Evolutionary conservation across 1,140 invertebrate genomes (phyloP), one percentile per base, ranked within the genome.

Genomic region (Cyclargus thomasi): DNA sequence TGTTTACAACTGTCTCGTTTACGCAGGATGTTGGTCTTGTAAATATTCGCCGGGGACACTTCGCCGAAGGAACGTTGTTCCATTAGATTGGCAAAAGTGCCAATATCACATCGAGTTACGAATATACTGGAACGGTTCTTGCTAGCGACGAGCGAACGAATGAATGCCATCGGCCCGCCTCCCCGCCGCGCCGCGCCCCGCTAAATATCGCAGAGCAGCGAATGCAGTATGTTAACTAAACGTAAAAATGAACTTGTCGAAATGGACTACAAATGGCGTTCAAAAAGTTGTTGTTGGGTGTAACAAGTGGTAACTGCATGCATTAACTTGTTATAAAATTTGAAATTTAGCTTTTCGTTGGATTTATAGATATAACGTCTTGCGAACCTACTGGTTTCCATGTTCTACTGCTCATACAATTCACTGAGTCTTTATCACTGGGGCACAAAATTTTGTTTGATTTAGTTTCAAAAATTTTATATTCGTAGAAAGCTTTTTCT

Each of bases 11-110:
- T 86, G 74, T 88, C 82, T 20, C 86, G 81, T 73, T 86, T 85
- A 74, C 83, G 81, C 64, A 81, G 86, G 85, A 90, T 90, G 78
- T 90, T 90, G 79, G 86, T 79, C 74, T 85, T 87, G 75, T 86
- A 78, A 75, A 84, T 74, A 75, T 89, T 77, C 68, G 80, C 79
- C 70, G 83, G 78, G 72, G 82, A 82, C 76, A 85, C 80, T 85
- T 77, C 77, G 69, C 76, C 78, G 73, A 82, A 88, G 81, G 77
- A 90, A 81, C 86, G 87, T 78, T 90, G 77, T 90, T 90, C 90
- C 90, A 91, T 91, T 89, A 90, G 88, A 89, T 88, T 86, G 80
- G 82, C 83, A 79, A 76, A 81, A 68, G 70, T 88, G 85, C 82
- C 85, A 85, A 82, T 79, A 78, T 79, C 82, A 83, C 82, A 73